Evolutionary conservation across 2,797 vertebrate species (phyloP).

Genomic region (Melopsittacus undulatus): DNA sequence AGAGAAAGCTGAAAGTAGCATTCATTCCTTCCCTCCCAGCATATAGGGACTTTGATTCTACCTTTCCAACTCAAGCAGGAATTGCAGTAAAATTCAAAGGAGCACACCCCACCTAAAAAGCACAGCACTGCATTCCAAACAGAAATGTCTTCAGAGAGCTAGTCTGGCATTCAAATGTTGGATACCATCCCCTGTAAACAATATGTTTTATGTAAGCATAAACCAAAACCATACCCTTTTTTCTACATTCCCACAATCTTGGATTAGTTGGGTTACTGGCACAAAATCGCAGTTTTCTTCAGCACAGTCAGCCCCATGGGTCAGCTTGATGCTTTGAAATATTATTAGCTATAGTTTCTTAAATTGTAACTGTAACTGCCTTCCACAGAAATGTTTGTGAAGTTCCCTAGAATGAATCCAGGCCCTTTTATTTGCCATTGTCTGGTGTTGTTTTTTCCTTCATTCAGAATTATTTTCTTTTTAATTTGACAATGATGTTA

Average conservation of each 20-base stretch:
- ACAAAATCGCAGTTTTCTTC: background rate
- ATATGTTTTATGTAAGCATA: slow-evolving; percentile 11
- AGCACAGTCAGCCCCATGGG: background rate
- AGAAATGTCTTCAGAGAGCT: background rate
- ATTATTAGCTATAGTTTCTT: background rate
- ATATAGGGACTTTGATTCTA: background rate
- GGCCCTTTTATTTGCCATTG: background rate
- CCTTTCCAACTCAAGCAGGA: background rate
- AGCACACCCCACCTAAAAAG: background rate
- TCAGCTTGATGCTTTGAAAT: background rate
- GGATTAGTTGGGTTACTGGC: background rate
- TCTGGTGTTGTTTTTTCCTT: background rate
- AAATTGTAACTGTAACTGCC: background rate
- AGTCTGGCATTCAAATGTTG: background rate
- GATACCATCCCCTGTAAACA: background rate
- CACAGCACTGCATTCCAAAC: background rate
- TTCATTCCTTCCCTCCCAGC: background rate
- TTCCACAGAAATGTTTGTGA: background rate
- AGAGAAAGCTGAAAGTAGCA: background rate
- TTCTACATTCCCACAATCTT: background rate
- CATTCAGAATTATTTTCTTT: background rate
- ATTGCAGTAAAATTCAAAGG: background rate
- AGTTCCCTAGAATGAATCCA: background rate
- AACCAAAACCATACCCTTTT: slow-evolving; percentile 29
- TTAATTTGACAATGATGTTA: background rate